Conservation (phyloP, 2,888 invertebrate genomes). For the Belgica antarctica region DNA sequence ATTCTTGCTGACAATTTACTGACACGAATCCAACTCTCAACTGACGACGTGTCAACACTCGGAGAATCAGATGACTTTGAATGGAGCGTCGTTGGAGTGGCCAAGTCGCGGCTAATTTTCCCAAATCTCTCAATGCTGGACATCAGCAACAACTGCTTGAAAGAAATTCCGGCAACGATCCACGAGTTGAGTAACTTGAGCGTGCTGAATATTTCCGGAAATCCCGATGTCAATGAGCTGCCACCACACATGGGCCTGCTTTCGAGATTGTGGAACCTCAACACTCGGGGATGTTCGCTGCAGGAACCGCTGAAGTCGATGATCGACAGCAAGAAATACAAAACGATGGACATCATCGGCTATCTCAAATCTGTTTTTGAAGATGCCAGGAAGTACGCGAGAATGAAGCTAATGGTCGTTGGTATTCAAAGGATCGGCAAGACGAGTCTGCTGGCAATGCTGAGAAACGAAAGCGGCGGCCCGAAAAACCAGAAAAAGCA, state of each 20-base stretch:
- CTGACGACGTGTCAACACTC: constrained; percentile 73
- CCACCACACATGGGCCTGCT: constrained; percentile 94
- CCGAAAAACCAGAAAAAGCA: constrained; percentile 48
- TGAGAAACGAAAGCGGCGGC: constrained; percentile 32
- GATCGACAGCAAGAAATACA: constrained; percentile 89
- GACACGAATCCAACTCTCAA: constrained; percentile 74
- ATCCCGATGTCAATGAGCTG: constrained; percentile 74
- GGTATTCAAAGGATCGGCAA: constrained; percentile 85
- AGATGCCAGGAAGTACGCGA: constrained; percentile 87
- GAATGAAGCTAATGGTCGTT: constrained; percentile 95
- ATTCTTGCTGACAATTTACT: constrained; percentile 84
- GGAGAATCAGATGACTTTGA: constrained; percentile 63
- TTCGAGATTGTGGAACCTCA: constrained; percentile 93
- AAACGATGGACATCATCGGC: constrained; percentile 88
- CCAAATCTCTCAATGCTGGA: constrained; percentile 94
- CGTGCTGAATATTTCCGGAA: constrained; percentile 82
- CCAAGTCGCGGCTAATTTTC: constrained; percentile 74
- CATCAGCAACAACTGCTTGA: constrained; percentile 81
- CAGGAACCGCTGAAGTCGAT: constrained; percentile 86
- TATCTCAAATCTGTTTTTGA: constrained; percentile 86
- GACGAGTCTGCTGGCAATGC: constrained; percentile 79
- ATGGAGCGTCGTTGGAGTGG: constrained; percentile 59
- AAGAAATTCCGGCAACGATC: constrained; percentile 76
- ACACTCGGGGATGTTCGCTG: constrained; percentile 82
- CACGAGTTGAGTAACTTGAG: constrained; percentile 83